phyloP scores from a whole-genome alignment of 2,797 vertebrate genomes.

The Gambelia wislizenii region DNA sequence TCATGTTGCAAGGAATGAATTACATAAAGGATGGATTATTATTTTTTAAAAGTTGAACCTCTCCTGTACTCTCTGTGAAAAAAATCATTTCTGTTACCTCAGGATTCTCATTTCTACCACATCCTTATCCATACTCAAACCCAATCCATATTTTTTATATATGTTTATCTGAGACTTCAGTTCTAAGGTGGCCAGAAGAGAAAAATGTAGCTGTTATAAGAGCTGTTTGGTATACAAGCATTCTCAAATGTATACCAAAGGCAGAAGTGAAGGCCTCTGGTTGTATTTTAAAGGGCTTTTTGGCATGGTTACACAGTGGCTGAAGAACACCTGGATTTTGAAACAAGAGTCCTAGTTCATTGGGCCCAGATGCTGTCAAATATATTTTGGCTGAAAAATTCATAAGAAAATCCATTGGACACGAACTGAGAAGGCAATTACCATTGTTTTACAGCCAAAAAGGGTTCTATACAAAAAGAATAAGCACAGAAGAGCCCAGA shows the following conservation, averaged over 20 bases:
- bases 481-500: slow-evolving; percentile 14
- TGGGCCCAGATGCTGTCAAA: slow-evolving; percentile 6
- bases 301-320: not conserved
- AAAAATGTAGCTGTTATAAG: not conserved
- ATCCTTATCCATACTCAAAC: not conserved
- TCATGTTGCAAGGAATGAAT: not conserved
- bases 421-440: slow-evolving; percentile 33
- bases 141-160: too few relatives aligned
- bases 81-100: not conserved
- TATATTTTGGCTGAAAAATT: slow-evolving; percentile 18
- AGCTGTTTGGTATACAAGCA: too few relatives aligned
- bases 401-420: slow-evolving; percentile 19
- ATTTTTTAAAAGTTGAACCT: not conserved
- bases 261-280: not conserved
- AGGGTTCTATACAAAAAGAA: slow-evolving; percentile 3
- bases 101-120: not conserved
- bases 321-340: not conserved
- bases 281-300: not conserved
- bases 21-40: not conserved
- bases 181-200: not conserved
- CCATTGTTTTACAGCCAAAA: slow-evolving; percentile 14
- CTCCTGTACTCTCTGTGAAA: not conserved
- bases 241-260: not conserved
- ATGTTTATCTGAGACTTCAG: not conserved
- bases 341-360: not conserved